These are phyloP conservation scores for Eupithecia vulgata DNA, from an alignment of 2,888 invertebrate genomes.

Conservation along the genomic window DNA sequence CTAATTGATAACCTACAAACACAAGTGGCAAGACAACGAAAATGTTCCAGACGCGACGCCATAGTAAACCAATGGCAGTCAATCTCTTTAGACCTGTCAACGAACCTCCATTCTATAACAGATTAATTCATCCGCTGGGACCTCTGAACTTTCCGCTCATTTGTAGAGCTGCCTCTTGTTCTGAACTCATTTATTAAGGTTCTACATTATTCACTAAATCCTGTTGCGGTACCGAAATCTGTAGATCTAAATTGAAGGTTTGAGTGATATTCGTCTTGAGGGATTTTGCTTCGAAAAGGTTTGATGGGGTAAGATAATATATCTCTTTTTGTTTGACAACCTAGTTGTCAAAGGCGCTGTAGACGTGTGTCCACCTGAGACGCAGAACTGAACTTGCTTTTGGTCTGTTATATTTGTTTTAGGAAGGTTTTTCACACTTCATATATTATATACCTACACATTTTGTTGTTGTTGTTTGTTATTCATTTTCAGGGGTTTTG, in stretches of 20 bases:
- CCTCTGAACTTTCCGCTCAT: slow-evolving; percentile 43
- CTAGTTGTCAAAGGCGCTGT: background rate
- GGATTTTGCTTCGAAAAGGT: slow-evolving; percentile 2
- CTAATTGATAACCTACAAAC: background rate
- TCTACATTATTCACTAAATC: slow-evolving; percentile 42
- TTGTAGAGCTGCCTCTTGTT: slow-evolving; percentile 42
- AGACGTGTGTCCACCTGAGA: no score
- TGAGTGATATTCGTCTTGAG: slow-evolving; percentile 6
- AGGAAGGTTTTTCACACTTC: no score
- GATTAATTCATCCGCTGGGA: slow-evolving; percentile 43
- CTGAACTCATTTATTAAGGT: slow-evolving; percentile 44
- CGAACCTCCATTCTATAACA: slow-evolving; percentile 28
- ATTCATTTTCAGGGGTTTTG: no score
- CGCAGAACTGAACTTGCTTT: no score
- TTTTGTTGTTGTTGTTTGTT: no score
- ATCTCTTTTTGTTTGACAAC: background rate
- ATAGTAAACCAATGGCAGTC: background rate
- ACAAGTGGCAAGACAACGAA: background rate
- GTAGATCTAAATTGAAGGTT: slow-evolving; percentile 11
- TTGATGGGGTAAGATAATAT: background rate
- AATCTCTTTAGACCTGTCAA: slow-evolving; percentile 22
- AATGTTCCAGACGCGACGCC: background rate
- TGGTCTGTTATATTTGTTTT: no score
- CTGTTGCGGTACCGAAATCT: slow-evolving; percentile 24
- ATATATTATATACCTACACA: no score